Percentiles rank a stretch among this genome's conserved stretches.
These are phyloP conservation scores for Epinotia nisella DNA, from an alignment of 2,888 invertebrate genomes.

Conservation along the genomic window DNA sequence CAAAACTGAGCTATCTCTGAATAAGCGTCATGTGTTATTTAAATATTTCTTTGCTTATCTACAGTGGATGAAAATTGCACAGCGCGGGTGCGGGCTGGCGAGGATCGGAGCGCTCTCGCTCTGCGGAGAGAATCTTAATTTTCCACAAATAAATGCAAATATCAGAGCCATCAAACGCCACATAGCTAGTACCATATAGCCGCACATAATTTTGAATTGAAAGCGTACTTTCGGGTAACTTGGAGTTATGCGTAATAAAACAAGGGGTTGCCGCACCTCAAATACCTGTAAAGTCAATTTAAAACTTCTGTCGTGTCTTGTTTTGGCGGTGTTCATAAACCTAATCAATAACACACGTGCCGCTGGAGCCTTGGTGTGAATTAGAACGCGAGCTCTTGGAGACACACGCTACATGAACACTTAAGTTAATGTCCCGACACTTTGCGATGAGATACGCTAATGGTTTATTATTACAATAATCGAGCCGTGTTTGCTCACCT, in stretches of 20 bases:
- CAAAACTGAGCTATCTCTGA: slow-evolving; percentile 52
- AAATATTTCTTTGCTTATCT: slow-evolving; percentile 71
- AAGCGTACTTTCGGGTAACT: slow-evolving; percentile 40
- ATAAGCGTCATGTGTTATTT: slow-evolving; percentile 62
- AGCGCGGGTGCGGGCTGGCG: slow-evolving; percentile 46
- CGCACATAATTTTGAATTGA: slow-evolving; percentile 49
- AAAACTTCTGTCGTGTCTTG: slow-evolving; percentile 37
- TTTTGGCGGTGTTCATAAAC: slow-evolving; percentile 48
- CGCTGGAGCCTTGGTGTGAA: slow-evolving; percentile 60
- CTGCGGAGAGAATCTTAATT: slow-evolving; percentile 67
- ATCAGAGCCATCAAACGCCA: slow-evolving; percentile 48
- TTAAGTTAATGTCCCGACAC: slow-evolving; percentile 60
- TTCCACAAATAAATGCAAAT: slow-evolving; percentile 70
- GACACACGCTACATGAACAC: slow-evolving; percentile 55
- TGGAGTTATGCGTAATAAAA: slow-evolving; percentile 34
- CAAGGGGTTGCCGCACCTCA: slow-evolving; percentile 25
- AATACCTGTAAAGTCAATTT: slow-evolving; percentile 41
- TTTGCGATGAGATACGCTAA: slow-evolving; percentile 63
- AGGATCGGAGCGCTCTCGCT: slow-evolving; percentile 41
- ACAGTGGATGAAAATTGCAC: slow-evolving; percentile 66
- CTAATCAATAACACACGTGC: slow-evolving; percentile 68
- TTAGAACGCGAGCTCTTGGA: slow-evolving; percentile 59
- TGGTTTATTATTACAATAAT: slow-evolving; percentile 61
- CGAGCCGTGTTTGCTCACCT: slow-evolving; percentile 46
- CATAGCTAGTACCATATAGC: slow-evolving; percentile 43